Evolutionary conservation across 2,113 vertebrate genomes (phyloP).

Genomic region (Phylloscopus trochilus): DNA sequence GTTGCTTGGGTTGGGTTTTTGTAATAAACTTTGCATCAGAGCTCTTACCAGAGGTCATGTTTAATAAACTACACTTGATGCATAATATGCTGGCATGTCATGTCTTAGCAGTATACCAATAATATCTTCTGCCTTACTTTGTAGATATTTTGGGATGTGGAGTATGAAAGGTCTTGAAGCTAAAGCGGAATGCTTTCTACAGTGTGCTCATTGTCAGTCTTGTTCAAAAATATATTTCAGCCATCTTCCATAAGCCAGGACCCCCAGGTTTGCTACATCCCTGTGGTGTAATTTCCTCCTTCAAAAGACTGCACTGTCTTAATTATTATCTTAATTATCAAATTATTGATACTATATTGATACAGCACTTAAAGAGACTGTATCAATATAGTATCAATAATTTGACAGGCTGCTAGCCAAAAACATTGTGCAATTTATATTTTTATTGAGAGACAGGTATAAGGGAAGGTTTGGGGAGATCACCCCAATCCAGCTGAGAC

Average conservation of each 20-base stretch:
- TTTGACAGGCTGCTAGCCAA: neutral
- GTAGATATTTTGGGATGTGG: neutral
- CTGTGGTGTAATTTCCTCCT: neutral
- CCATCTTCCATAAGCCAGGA: neutral
- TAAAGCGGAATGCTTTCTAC: neutral
- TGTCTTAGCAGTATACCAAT: neutral
- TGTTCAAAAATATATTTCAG: neutral
- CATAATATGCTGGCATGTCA: neutral
- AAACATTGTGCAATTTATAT: neutral
- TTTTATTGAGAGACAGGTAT: neutral
- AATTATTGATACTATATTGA: too few species aligned
- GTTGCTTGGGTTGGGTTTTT: neutral
- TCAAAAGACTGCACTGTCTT: neutral
- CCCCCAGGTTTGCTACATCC: neutral
- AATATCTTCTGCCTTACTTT: neutral
- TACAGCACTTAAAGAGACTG: neutral
- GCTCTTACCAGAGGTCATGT: neutral
- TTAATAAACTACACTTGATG: neutral
- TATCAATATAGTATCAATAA: neutral
- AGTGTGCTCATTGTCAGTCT: neutral
- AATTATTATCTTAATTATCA: too few species aligned
- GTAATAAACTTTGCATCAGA: neutral
- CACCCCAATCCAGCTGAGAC: neutral
- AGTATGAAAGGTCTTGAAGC: neutral
- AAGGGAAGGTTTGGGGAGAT: neutral